Evolutionary conservation across 2,797 vertebrate genomes (phyloP).

Genomic region (Pitangus sulphuratus): DNA sequence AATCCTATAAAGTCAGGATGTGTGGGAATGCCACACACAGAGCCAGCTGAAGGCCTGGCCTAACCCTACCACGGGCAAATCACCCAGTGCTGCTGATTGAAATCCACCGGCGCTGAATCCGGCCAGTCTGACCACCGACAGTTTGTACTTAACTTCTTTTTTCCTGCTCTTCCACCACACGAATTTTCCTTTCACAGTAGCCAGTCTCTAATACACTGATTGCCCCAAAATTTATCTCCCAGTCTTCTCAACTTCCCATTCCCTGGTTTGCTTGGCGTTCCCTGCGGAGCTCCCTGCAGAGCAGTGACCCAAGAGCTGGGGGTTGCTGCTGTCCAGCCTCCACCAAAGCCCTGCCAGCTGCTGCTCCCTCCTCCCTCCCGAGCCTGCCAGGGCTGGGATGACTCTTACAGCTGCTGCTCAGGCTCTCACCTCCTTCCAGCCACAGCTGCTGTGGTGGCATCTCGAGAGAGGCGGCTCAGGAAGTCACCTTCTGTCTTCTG

Average conservation of each 20-base stretch:
- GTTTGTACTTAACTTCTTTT: not conserved
- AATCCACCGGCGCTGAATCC: fast-evolving
- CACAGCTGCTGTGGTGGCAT: not conserved
- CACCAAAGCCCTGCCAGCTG: not conserved
- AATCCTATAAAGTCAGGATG: fast-evolving
- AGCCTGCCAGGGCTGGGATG: not conserved
- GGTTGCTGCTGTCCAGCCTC: not conserved
- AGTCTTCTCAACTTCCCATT: not conserved
- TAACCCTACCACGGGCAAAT: not conserved
- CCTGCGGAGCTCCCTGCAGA: fast-evolving
- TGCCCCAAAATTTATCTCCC: not conserved
- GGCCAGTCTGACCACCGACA: not conserved
- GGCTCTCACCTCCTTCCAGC: fast-evolving
- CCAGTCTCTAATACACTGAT: not conserved
- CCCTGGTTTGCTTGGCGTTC: not conserved
- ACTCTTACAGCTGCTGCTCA: not conserved
- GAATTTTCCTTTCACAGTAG: not conserved
- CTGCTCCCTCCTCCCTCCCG: not conserved
- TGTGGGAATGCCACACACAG: fast-evolving
- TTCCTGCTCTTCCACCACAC: not conserved
- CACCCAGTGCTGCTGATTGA: not conserved
- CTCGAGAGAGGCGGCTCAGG: not conserved
- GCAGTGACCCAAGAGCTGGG: not conserved
- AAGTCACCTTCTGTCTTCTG: not conserved
- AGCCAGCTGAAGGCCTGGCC: not conserved